Conservation (phyloP, 1,140 invertebrate genomes). For the Dolichoris vasculosae region DNA sequence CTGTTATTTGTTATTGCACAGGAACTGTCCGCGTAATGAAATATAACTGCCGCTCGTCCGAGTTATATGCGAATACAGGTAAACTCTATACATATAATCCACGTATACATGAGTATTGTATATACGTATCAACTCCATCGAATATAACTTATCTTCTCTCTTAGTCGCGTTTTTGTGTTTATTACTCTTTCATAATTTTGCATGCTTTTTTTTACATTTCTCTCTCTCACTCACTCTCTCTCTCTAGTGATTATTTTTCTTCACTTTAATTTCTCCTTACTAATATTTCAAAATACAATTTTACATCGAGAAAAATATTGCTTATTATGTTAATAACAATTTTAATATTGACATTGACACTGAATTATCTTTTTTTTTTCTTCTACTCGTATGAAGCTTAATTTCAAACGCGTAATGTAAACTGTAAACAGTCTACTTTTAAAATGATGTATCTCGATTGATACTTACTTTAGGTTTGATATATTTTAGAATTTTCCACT, state of each 20-base stretch:
- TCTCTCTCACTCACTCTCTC: slow-evolving; percentile 3
- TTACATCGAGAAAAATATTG: too few relatives aligned
- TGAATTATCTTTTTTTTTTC: neutral
- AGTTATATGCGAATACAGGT: neutral
- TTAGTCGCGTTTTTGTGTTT: neutral
- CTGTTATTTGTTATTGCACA: slow-evolving; percentile 54
- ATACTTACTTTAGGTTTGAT: neutral
- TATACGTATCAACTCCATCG: neutral
- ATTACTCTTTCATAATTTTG: neutral
- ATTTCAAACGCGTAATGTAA: neutral
- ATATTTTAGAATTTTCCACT: neutral
- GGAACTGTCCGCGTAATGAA: slow-evolving; percentile 54
- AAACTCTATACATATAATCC: neutral
- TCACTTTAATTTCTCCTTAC: neutral
- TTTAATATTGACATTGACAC: too few relatives aligned
- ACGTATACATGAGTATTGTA: neutral
- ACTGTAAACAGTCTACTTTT: neutral
- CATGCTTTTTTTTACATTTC: neutral
- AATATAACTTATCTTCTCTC: neutral
- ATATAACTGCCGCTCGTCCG: slow-evolving; percentile 45
- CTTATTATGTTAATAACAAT: too few relatives aligned
- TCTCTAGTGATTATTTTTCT: neutral
- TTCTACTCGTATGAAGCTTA: neutral
- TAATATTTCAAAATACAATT: too few relatives aligned
- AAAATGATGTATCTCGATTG: neutral